These are phyloP conservation scores for Prionace glauca DNA, from an alignment of 2,797 vertebrate genomes.

Conservation along the genomic window DNA sequence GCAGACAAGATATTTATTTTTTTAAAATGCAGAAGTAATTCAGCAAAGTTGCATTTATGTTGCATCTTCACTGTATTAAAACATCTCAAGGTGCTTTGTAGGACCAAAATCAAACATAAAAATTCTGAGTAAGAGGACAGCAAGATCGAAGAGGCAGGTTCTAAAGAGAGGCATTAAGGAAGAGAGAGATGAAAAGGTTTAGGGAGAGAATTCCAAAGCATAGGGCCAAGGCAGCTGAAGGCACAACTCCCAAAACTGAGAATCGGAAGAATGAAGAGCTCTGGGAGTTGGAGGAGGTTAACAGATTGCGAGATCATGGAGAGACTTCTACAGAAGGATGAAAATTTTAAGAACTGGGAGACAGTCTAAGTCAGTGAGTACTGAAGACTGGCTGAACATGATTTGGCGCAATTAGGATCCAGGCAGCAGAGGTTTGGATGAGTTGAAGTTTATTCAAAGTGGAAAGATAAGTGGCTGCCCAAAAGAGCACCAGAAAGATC, in stretches of 20 bases:
- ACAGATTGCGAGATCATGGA: neutral
- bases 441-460: neutral
- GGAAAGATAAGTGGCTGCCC: too few relatives aligned
- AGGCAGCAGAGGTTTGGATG: neutral
- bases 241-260: neutral
- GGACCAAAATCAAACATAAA: neutral
- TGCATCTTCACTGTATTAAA: neutral
- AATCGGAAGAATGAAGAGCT: neutral
- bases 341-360: neutral
- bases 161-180: neutral
- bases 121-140: neutral
- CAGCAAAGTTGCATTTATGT: neutral
- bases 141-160: neutral
- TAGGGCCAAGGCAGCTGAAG: neutral
- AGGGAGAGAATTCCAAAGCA: neutral
- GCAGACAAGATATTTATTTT: neutral
- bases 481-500: neutral
- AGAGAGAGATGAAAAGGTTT: neutral
- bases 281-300: neutral
- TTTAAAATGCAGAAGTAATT: neutral
- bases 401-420: neutral
- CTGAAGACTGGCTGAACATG: neutral
- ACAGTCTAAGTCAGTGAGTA: neutral
- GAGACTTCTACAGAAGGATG: neutral
- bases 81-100: neutral